Conservation (phyloP, 2,113 vertebrate genomes). For the Leptodactylus fuscus region DNA sequence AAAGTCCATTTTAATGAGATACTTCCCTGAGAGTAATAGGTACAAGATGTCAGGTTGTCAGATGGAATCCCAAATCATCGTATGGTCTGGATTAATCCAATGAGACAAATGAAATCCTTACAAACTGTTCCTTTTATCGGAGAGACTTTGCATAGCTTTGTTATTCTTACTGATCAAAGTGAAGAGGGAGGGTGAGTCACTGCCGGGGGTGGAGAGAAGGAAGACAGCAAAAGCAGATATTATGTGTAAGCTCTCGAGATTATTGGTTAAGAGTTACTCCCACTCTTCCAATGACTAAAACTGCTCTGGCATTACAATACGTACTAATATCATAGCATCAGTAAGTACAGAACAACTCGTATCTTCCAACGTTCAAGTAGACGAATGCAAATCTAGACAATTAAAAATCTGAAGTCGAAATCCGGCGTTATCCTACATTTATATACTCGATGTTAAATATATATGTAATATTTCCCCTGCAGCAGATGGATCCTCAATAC, state of each 20-base stretch:
- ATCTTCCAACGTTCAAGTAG: neutral
- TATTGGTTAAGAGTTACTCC: slow-evolving; percentile 57
- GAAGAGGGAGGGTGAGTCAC: slow-evolving; percentile 57
- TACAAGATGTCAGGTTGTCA: slow-evolving; percentile 16
- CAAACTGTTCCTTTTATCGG: slow-evolving; percentile 39
- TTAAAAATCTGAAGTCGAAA: neutral
- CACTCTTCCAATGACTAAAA: slow-evolving; percentile 61
- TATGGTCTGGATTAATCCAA: slow-evolving; percentile 47
- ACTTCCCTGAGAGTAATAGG: neutral
- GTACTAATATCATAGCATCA: slow-evolving; percentile 35
- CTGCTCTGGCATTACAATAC: slow-evolving; percentile 49
- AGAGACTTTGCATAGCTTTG: slow-evolving; percentile 45
- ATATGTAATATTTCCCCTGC: neutral
- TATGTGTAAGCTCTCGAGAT: slow-evolving; percentile 51
- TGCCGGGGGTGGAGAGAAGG: slow-evolving; percentile 54
- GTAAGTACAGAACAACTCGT: slow-evolving; percentile 35
- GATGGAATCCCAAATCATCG: slow-evolving; percentile 24
- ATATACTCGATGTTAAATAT: neutral
- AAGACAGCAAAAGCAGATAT: slow-evolving; percentile 60
- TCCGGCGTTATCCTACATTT: neutral
- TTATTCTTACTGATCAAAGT: slow-evolving; percentile 51
- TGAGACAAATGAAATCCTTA: slow-evolving; percentile 49
- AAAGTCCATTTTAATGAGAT: slow-evolving; percentile 56
- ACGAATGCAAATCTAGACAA: neutral
- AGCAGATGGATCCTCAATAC: slow-evolving; percentile 28